Conservation (phyloP, 2,888 invertebrate genomes). For the Baccha elongata region DNA sequence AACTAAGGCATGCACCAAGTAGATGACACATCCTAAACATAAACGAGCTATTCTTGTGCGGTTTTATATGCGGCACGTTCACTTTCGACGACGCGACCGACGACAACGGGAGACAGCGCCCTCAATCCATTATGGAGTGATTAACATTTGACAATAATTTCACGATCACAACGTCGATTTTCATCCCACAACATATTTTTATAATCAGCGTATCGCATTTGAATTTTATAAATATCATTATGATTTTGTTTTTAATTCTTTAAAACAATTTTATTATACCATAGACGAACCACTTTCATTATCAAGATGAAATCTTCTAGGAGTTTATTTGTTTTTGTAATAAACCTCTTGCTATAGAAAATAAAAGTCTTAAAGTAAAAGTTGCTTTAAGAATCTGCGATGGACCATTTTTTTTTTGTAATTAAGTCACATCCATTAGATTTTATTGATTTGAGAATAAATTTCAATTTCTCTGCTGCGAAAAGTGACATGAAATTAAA, state of each 20-base stretch:
- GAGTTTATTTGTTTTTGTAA: neutral
- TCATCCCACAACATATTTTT: neutral
- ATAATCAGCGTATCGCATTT: conserved; percentile 19
- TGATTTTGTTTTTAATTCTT: conserved; percentile 12
- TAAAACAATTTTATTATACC: neutral
- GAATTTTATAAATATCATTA: conserved; percentile 59
- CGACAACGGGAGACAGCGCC: conserved; percentile 5
- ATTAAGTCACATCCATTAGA: neutral
- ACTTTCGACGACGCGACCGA: conserved; percentile 15
- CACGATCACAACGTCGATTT: conserved; percentile 4
- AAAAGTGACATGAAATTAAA: conserved; percentile 20
- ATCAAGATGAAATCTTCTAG: conserved; percentile 48
- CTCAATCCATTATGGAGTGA: conserved; percentile 59
- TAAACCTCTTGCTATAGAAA: neutral
- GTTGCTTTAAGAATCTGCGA: conserved; percentile 23
- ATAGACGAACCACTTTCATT: conserved; percentile 49
- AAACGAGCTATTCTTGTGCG: conserved; percentile 5
- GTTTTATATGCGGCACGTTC: conserved; percentile 58
- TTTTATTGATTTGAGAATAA: conserved; percentile 15
- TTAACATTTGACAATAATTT: conserved; percentile 61
- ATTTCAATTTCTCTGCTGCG: conserved; percentile 45
- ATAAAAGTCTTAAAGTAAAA: conserved; percentile 52
- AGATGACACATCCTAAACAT: conserved; percentile 19
- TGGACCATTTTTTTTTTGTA: neutral
- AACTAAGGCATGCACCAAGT: conserved; percentile 41